Conservation (phyloP, 2,113 vertebrate genomes). For the Pseudorectes ferrugineus region DNA sequence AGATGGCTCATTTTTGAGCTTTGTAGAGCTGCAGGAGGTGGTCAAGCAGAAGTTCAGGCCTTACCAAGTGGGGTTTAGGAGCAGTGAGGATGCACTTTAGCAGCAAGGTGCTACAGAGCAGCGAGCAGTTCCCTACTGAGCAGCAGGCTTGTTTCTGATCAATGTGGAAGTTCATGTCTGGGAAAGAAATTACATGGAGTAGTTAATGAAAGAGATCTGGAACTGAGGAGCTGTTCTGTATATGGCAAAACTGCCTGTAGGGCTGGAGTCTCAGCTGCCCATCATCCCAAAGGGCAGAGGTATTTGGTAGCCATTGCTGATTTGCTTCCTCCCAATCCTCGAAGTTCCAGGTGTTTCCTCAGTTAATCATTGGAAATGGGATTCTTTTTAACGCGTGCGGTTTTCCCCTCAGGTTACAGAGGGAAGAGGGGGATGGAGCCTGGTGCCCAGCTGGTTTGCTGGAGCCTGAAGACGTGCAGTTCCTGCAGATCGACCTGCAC, state of each 20-base stretch:
- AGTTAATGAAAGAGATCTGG: not conserved
- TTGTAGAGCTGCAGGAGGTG: not conserved
- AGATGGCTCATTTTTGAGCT: not conserved
- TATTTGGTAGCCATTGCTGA: not conserved
- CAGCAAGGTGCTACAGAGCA: not conserved
- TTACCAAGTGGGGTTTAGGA: not conserved
- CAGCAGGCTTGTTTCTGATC: not conserved
- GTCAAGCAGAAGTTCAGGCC: not conserved
- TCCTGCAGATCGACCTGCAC: constrained; percentile 86
- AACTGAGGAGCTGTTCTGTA: not conserved
- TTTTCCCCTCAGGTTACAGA: constrained; percentile 73
- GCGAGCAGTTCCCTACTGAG: not conserved
- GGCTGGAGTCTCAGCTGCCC: not conserved
- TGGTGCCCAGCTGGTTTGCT: constrained; percentile 86
- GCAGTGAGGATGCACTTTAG: not conserved
- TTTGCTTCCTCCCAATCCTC: not conserved
- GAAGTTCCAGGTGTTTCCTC: not conserved
- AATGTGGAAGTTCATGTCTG: not conserved
- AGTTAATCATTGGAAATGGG: not conserved
- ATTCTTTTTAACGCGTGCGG: accelerated
- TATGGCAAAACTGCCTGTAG: not conserved
- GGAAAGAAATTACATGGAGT: not conserved
- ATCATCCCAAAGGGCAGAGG: not conserved
- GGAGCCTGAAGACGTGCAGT: constrained; percentile 82
- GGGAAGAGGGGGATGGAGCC: constrained; percentile 87